Evolutionary conservation across 1,140 invertebrate genomes (phyloP), one percentile per base, ranked within the genome.

Genomic region (Scylla paramamosain): DNA sequence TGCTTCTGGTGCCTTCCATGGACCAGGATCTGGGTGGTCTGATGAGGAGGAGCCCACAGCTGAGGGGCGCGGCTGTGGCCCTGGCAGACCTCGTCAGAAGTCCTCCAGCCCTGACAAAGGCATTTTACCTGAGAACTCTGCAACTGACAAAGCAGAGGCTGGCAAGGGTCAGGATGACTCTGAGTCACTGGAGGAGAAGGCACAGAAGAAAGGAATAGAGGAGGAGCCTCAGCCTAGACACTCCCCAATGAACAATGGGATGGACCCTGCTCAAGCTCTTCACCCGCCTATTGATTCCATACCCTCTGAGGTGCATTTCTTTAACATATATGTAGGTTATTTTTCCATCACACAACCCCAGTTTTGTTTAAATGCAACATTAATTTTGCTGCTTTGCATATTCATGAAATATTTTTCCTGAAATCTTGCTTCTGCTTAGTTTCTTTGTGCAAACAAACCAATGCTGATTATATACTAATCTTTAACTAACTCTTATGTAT

Each of bases 1-100:
- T 97, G 97, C 98, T 2, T 98, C 97, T 90, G 98, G 98, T 4
- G 98, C 98, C 16, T 99, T 99, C 97, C 96, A 96, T 77, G 96
- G 94, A 29, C 93, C 95, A 4, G n/a, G n/a, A n/a, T n/a, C 39
- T 28, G 95, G 95, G 28, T 96, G 94, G 93, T 95, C 95, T 59
- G 95, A 95, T 46, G 96, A 96, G 48, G 96, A 96, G 31, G 96
- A 96, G 29, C 96, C 95, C 46, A 90, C 96, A 29, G 95, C 94
- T 77, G 95, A 96, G 82, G 95, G 95, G 77, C 96, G 95, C 45
- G 94, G 95, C n/a, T 48, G 52, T 92, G 95, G 86, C 91, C 93
- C 59, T 48, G 88, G 39, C 89, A 91, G 87, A 67, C 94, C n/a
- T 14, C 90, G 92, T 39, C 77, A 86, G 28, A 92, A 82, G 67